Evolutionary conservation across 2,888 invertebrate species (phyloP).

Genomic region (Andrena fulva): DNA sequence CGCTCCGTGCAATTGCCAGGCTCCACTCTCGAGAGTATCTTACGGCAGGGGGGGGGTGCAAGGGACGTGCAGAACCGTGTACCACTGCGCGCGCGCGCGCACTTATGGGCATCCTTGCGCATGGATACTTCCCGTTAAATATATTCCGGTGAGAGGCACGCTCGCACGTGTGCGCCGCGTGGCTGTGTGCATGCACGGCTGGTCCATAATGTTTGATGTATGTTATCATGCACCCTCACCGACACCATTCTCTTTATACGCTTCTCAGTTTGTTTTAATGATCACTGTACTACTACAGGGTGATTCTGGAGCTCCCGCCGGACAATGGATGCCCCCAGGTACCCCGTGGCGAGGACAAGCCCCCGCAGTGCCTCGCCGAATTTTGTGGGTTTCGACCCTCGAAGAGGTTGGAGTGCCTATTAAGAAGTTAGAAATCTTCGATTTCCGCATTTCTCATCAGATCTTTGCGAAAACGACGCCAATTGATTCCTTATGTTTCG

Average conservation of each 20-base stretch:
- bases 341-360: no score
- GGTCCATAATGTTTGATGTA: slow-evolving; percentile 14
- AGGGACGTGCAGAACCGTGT: slow-evolving; percentile 21
- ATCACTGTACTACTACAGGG: background rate
- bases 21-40: slow-evolving; percentile 38
- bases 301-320: no score
- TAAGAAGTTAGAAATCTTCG: no score
- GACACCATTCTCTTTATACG: background rate
- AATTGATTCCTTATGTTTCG: no score
- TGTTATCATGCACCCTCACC: slow-evolving; percentile 3
- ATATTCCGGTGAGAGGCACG: slow-evolving; percentile 36
- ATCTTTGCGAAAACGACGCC: no score
- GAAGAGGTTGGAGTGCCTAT: no score
- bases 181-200: slow-evolving; percentile 23
- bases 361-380: no score
- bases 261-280: background rate
- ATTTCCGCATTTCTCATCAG: no score
- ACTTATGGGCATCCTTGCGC: slow-evolving; percentile 31
- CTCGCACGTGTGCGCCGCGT: slow-evolving; percentile 49
- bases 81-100: slow-evolving; percentile 33
- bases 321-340: no score
- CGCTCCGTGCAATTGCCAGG: slow-evolving; percentile 50
- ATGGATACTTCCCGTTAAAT: slow-evolving; percentile 39
- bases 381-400: no score
- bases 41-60: slow-evolving; percentile 4